These are phyloP conservation scores for Nasonia giraulti DNA, from an alignment of 1,140 invertebrate species.

Conservation along the genomic window DNA sequence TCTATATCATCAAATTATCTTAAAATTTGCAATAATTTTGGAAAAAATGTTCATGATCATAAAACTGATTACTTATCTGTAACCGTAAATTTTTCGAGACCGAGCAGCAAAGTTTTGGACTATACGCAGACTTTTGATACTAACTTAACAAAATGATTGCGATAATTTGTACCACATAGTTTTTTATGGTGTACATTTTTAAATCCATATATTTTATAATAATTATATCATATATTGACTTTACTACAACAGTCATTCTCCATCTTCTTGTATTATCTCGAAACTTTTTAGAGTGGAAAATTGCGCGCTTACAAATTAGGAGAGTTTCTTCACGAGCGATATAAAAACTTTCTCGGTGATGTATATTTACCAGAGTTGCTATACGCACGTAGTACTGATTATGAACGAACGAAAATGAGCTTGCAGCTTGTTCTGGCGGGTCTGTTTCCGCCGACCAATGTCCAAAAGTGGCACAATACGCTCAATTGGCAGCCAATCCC, in stretches of 20 bases:
- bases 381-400: slow-evolving; percentile 71
- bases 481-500: slow-evolving; percentile 62
- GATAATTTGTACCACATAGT: background rate
- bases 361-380: slow-evolving; percentile 71
- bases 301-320: slow-evolving; percentile 68
- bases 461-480: slow-evolving; percentile 57
- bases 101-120: too few species aligned
- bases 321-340: slow-evolving; percentile 66
- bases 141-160: too few species aligned
- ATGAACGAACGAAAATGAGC: slow-evolving; percentile 77
- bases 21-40: too few species aligned
- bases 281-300: slow-evolving; percentile 70
- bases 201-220: background rate
- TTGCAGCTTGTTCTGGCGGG: slow-evolving; percentile 73
- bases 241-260: background rate
- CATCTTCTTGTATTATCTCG: background rate
- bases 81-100: too few species aligned
- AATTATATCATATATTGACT: background rate
- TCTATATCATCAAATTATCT: too few species aligned
- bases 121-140: too few species aligned
- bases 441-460: slow-evolving; percentile 64
- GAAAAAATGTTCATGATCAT: too few species aligned
- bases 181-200: too few species aligned
- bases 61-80: too few species aligned
- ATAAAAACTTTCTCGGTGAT: slow-evolving; percentile 67